Evolutionary conservation across 2,888 invertebrate genomes (phyloP).

Genomic region (Ectemnius cavifrons): DNA sequence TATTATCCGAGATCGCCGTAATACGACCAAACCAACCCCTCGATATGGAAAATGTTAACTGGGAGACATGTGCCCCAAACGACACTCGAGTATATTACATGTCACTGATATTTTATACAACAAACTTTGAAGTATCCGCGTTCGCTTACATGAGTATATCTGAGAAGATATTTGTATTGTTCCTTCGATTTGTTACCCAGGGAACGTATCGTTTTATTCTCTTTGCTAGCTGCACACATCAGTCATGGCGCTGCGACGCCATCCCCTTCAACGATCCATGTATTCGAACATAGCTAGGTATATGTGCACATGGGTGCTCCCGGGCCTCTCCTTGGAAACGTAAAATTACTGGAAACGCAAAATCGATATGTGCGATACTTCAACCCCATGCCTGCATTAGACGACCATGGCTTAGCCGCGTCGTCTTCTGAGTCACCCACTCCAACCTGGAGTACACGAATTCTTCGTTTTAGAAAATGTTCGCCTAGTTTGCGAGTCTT

Average conservation of each 20-base stretch:
- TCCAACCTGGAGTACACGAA: background rate
- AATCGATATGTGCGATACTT: conserved; percentile 66
- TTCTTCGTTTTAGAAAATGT: too few species aligned
- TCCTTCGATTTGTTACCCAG: background rate
- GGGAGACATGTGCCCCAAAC: background rate
- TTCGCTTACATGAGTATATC: background rate
- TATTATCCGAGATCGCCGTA: conserved; percentile 37
- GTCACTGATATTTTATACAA: background rate
- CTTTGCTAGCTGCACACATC: conserved; percentile 60
- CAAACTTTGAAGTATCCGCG: background rate
- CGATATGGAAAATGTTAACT: conserved; percentile 27
- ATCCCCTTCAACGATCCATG: conserved; percentile 38
- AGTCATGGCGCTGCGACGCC: conserved; percentile 65
- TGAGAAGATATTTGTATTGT: background rate
- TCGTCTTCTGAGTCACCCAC: background rate
- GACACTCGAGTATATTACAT: background rate
- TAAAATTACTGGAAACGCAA: conserved; percentile 69
- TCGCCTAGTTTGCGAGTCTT: too few species aligned
- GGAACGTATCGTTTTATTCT: conserved; percentile 44
- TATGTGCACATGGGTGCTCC: conserved; percentile 35
- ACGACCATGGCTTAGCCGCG: too few species aligned
- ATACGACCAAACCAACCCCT: conserved; percentile 17
- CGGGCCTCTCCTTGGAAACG: conserved; percentile 65
- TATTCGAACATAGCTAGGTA: conserved; percentile 30
- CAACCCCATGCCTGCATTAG: conserved; percentile 12